These are phyloP conservation scores for Mastigias papua DNA, from an alignment of 30 jellyfish, hydroid and myxozoan species.

Conservation along the genomic window DNA sequence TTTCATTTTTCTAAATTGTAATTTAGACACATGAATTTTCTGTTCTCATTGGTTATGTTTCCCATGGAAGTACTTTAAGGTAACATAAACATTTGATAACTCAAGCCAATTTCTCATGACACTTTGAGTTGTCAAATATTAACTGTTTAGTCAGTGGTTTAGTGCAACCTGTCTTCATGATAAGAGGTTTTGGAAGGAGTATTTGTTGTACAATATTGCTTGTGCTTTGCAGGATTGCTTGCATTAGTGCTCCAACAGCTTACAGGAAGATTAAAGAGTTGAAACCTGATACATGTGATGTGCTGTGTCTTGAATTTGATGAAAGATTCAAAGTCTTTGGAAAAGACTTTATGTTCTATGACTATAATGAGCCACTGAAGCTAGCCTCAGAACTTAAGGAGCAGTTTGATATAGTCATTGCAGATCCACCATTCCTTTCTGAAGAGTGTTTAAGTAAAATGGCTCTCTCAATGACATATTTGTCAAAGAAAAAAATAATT, in stretches of 20 bases:
- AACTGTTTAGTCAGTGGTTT: too few species aligned
- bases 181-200: too few species aligned
- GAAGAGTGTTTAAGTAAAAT: slow-evolving; percentile 27
- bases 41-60: too few species aligned
- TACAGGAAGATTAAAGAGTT: slow-evolving; percentile 13
- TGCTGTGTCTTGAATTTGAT: slow-evolving; percentile 23
- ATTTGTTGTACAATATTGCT: too few species aligned
- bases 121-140: too few species aligned
- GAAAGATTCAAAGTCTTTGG: slow-evolving; percentile 27
- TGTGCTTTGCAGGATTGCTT: slow-evolving; percentile 35
- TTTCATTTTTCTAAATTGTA: too few species aligned
- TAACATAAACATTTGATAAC: too few species aligned
- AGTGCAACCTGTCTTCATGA: too few species aligned
- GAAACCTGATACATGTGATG: slow-evolving; percentile 8
- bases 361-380: slow-evolving; percentile 36
- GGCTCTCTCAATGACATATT: slow-evolving; percentile 9
- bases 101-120: too few species aligned
- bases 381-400: background rate
- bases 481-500: slow-evolving; percentile 6
- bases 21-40: too few species aligned
- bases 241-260: slow-evolving; percentile 31
- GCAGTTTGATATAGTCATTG: slow-evolving; percentile 19
- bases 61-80: too few species aligned
- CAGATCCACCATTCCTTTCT: slow-evolving; percentile 43
- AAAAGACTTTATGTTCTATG: slow-evolving; percentile 24